phyloP scores from a whole-genome alignment of 2,797 vertebrate species.

The Sciurus carolinensis region DNA sequence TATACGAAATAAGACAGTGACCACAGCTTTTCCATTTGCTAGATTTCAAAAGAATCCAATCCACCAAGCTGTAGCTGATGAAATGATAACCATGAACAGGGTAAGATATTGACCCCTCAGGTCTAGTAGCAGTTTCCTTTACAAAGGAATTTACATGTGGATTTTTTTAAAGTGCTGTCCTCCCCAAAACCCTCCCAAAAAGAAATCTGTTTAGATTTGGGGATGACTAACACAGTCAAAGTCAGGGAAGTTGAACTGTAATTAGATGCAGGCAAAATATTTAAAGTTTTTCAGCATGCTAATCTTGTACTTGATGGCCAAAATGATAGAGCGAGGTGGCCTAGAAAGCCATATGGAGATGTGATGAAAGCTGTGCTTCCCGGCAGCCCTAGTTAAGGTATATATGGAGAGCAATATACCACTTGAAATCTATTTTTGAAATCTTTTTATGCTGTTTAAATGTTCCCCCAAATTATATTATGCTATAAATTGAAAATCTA shows the following conservation, averaged over 20 bases:
- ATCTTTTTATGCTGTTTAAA: constrained; percentile 68
- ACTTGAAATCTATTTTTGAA: constrained; percentile 79
- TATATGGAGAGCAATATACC: constrained; percentile 77
- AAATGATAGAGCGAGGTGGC: constrained; percentile 72
- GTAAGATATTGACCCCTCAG: neutral
- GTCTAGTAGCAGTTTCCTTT: neutral
- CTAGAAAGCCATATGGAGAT: constrained; percentile 84
- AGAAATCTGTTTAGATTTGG: constrained; percentile 54
- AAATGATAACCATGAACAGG: neutral
- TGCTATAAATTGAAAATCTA: constrained; percentile 73
- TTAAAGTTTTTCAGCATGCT: constrained; percentile 70
- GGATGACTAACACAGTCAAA: constrained; percentile 58
- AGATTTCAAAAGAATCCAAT: constrained; percentile 58
- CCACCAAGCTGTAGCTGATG: neutral
- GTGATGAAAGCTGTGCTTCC: constrained; percentile 67
- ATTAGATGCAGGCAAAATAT: constrained; percentile 76
- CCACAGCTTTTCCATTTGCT: neutral
- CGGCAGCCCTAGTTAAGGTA: constrained; percentile 80
- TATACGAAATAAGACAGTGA: neutral
- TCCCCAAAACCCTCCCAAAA: constrained; percentile 51
- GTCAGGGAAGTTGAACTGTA: constrained; percentile 60
- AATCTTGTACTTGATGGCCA: constrained; percentile 77
- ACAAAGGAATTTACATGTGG: constrained; percentile 26
- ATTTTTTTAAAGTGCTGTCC: neutral
- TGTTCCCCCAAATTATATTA: constrained; percentile 67